Conservation (phyloP, 2,113 vertebrate genomes). For the Rhinopomastus cyanomelas region DNA sequence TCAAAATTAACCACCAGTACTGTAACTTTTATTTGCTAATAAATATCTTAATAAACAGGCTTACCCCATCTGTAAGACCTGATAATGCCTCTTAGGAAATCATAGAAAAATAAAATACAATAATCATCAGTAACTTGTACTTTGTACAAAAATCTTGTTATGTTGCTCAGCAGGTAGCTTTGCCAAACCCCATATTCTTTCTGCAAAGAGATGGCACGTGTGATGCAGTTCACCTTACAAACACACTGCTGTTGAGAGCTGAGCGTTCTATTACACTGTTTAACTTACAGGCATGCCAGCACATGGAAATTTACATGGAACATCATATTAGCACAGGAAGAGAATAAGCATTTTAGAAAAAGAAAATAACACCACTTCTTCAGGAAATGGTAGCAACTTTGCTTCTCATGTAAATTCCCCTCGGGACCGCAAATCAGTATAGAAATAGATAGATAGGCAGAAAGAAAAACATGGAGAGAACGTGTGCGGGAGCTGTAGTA, state of each 20-base stretch:
- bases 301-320: constrained; percentile 78
- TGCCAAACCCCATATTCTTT: constrained; percentile 90
- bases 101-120: constrained; percentile 99
- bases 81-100: constrained; percentile 96
- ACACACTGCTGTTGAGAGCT: constrained; percentile 78
- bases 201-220: constrained; percentile 76
- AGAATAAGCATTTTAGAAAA: constrained; percentile 26
- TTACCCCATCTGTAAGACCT: constrained; percentile 92
- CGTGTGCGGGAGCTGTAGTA: neutral
- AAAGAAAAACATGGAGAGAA: neutral
- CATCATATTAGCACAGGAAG: constrained; percentile 63
- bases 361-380: constrained; percentile 58
- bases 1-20: constrained; percentile 80
- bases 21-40: constrained; percentile 96
- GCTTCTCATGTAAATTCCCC: constrained; percentile 46
- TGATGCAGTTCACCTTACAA: constrained; percentile 76
- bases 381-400: constrained; percentile 60
- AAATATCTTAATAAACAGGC: constrained; percentile 91
- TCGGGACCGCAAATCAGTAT: constrained; percentile 41
- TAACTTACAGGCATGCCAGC: constrained; percentile 82
- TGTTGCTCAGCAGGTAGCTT: constrained; percentile 94
- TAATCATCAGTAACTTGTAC: constrained; percentile 95
- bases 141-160: constrained; percentile 96
- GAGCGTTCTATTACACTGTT: constrained; percentile 80
- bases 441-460: neutral